Conservation (phyloP, 1,140 invertebrate species). For the Drosophila simulans region DNA sequence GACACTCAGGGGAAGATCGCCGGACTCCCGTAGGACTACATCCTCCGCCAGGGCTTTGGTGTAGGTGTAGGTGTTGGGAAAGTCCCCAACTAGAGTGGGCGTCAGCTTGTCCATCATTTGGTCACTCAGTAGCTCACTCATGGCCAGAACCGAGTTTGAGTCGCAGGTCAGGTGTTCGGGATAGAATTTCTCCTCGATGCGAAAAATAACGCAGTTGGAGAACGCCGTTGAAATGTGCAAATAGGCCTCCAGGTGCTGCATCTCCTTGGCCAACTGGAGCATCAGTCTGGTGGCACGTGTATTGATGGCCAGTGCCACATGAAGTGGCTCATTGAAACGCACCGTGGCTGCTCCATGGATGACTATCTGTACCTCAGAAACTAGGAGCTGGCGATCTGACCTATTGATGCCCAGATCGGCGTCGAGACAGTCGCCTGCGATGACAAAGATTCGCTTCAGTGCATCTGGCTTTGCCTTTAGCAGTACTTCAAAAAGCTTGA, state of each 20-base stretch:
- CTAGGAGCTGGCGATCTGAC: conserved; percentile 84
- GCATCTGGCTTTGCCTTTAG: conserved; percentile 9
- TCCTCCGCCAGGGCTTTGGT: conserved; percentile 93
- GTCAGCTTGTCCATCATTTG: conserved; percentile 88
- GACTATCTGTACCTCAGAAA: conserved; percentile 87
- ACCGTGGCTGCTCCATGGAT: conserved; percentile 95
- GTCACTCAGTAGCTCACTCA: conserved; percentile 85
- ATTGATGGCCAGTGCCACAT: conserved; percentile 87
- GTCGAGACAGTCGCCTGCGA: conserved; percentile 86
- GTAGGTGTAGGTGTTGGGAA: conserved; percentile 93
- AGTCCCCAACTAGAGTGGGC: conserved; percentile 88
- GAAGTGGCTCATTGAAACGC: conserved; percentile 91
- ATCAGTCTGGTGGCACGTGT: conserved; percentile 86
- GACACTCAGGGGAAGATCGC: conserved; percentile 89
- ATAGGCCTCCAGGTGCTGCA: conserved; percentile 88
- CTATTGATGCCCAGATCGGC: conserved; percentile 89
- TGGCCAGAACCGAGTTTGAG: conserved; percentile 87
- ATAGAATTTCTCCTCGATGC: conserved; percentile 90
- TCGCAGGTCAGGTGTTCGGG: conserved; percentile 86
- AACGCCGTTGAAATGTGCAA: conserved; percentile 91
- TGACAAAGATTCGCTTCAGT: conserved; percentile 63
- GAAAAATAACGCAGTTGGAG: conserved; percentile 87
- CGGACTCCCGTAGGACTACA: conserved; percentile 87
- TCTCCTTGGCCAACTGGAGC: conserved; percentile 87
- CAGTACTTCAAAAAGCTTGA: conserved; percentile 19